Percentiles rank a stretch among this genome's conserved stretches.
These are phyloP conservation scores for Ceyx cyanopectus DNA, from an alignment of 2,113 vertebrate species.

Conservation along the genomic window DNA sequence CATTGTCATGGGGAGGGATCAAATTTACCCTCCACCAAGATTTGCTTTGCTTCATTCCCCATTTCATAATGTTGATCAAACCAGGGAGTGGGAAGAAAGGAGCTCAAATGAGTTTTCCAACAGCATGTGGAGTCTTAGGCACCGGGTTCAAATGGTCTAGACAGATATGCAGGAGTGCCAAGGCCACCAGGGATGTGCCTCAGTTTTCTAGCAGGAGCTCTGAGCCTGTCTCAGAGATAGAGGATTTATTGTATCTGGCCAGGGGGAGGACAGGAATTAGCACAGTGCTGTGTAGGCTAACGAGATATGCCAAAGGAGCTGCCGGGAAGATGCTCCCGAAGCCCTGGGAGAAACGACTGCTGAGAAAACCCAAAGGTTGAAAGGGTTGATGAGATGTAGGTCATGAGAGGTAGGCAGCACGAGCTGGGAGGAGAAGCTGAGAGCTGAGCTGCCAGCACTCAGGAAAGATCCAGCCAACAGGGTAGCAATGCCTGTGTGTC, in stretches of 20 bases:
- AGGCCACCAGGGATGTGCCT: neutral
- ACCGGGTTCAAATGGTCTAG: neutral
- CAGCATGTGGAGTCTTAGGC: neutral
- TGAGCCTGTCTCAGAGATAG: neutral
- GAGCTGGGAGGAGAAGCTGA: neutral
- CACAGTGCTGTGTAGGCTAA: neutral
- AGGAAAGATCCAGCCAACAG: neutral
- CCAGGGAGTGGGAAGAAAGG: neutral
- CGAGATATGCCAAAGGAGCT: neutral
- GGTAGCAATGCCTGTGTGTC: neutral
- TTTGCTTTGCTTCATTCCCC: neutral
- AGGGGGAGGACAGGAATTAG: neutral
- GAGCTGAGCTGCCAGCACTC: neutral
- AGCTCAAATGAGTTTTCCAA: neutral
- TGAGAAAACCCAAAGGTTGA: neutral
- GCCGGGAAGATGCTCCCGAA: rapidly evolving
- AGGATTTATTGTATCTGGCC: neutral
- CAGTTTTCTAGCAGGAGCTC: neutral
- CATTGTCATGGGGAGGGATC: neutral
- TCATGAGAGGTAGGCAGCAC: neutral
- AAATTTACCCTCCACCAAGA: neutral
- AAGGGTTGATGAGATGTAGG: neutral
- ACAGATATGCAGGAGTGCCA: slow-evolving; percentile 9
- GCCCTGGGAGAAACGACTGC: neutral
- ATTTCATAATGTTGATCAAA: neutral